Base-by-base conservation (phyloP, 2,888 invertebrate genomes). In the Lycia hirtaria region DNA sequence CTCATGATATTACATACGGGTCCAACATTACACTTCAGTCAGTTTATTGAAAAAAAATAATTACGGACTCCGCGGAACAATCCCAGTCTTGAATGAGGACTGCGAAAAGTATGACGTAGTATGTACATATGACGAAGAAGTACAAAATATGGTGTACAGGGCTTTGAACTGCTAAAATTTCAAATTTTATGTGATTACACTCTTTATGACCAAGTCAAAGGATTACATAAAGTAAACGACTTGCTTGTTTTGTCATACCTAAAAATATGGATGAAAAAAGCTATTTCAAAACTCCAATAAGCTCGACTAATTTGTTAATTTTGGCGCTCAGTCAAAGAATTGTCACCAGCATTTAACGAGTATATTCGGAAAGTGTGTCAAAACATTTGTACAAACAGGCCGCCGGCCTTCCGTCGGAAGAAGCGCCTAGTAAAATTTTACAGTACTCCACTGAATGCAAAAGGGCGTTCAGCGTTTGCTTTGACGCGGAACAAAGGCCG, bases 401-500 rank as follows among this genome's bases (percentile, higher is more conserved):
- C 62, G 50, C 10, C 24, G 38, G 22, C n/a, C 45, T 64, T 56
- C 56, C 70, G 69, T 72, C 71, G 72, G 70, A 69, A 73, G 71
- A 76, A 72, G 72, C 69, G 65, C 66, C 66, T 72, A 74, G 73
- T 74, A 75, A 77, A 69, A 70, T 75, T 79, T 76, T 72, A 73
- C 75, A 72, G 71, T 62, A 64, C 65, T 73, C 65, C 71, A 69
- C 62, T 72, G 67, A 75, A 78, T 76, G 78, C 77, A 78, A 79
- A 79, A 79, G 75, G 74, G 80, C 81, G 80, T 80, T 77, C 76
- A 73, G 74, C 69, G 75, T 81, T 81, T 80, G 73, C 78, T 80
- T 79, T 76, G 73, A 73, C 77, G 72, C 71, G 63, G 76, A 72
- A 76, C 75, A 69, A 72, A 64, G 69, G 73, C 76, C 75, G 75